Evolutionary conservation across 1,140 invertebrate species (phyloP), one percentile per base, ranked within the genome.

Genomic region (Megathymus violae): DNA sequence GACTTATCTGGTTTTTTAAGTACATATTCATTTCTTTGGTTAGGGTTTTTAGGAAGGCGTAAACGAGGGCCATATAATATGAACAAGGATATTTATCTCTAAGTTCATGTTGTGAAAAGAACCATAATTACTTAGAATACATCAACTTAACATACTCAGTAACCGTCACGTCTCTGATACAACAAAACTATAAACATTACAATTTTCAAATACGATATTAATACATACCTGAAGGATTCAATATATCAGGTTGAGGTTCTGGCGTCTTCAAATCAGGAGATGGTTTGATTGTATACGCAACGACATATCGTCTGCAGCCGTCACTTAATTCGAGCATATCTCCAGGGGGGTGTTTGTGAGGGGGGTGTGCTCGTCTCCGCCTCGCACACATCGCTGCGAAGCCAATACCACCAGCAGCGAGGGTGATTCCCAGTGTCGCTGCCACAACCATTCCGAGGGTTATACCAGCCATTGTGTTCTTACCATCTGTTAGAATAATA

Each of bases 321-420:
- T 88, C 88, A 27, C 88, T 90, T 0, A 90, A 61, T 17, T 90
- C 85, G 54, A 90, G 54, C 84, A 88, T 88, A 43, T 90, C 88
- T 1, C 85, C 82, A 6, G 84, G 84, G 5, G 88, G 88, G 34
- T 90, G 83, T 41, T 90, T 90, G 63, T 86, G 78, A 0, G 82
- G 82, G 0, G 83, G 77, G 6, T 78, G 74, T 0, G 84, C 69
- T 4, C 85, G 74, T n/a, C 78, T 77, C 4, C 84, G 66, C 9
- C 80, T 64, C 0, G 85, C 82, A 44, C 83, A 88, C 0, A 89
- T 64, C 0, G 84, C 84, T 1, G 75, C 81, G 0, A 86, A 17
- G 0, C 74, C 79, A 36, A 90, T 75, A n/a, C 87, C 85, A 0
- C 74, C 79, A 4, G 74, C 63, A 0, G 85, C 85, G 0, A 88